A percentile compares a stretch with the other conserved stretches of the same genome.
Conservation (phyloP, 2,113 vertebrate species). For the Setophaga coronata region DNA sequence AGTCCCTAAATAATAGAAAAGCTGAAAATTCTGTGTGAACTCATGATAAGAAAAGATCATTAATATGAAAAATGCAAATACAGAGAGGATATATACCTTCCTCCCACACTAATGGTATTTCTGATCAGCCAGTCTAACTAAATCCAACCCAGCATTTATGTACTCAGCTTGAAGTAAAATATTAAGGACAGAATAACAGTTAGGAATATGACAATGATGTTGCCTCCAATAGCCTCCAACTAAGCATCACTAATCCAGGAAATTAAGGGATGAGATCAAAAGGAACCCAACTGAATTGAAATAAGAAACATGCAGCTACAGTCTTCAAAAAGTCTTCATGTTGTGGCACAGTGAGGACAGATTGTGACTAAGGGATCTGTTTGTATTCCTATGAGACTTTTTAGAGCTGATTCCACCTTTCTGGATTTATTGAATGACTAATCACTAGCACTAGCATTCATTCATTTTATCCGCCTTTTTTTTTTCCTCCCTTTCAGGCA, state of each 20-base stretch:
- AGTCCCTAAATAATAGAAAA: background rate
- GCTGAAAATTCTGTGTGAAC: background rate
- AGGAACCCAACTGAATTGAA: background rate
- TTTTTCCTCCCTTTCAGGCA: background rate
- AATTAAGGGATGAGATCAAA: background rate
- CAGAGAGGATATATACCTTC: background rate
- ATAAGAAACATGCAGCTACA: background rate
- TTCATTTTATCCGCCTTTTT: background rate
- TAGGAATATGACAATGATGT: background rate
- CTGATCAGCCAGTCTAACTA: background rate
- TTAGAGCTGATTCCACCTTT: background rate
- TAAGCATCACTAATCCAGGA: background rate
- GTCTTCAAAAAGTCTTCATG: background rate
- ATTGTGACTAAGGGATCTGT: background rate
- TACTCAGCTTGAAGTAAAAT: background rate
- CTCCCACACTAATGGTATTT: background rate
- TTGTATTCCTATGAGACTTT: background rate
- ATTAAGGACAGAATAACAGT: background rate
- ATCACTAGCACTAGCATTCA: background rate
- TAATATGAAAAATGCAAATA: background rate
- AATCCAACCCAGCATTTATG: background rate
- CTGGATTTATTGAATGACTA: background rate
- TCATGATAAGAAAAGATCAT: background rate
- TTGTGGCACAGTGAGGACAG: background rate
- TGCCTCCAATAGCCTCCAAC: background rate